phyloP scores from a whole-genome alignment of 2,113 vertebrate genomes.

The Podarcis raffonei region DNA sequence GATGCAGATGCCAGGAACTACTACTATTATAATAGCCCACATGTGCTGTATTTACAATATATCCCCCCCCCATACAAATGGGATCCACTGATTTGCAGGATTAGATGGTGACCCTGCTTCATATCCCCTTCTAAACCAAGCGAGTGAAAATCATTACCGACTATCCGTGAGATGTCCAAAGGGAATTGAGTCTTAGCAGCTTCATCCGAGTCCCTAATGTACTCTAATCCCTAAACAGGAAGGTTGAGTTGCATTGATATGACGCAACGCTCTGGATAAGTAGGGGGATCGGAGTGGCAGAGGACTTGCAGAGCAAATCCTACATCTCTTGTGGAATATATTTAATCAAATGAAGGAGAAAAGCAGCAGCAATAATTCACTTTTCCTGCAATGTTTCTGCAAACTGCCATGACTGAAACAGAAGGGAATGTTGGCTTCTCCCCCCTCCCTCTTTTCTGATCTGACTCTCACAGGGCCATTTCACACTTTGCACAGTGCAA shows the following conservation, averaged over 20 bases:
- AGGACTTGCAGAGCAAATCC: constrained; percentile 39
- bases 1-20: neutral
- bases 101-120: constrained; percentile 35
- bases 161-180: constrained; percentile 53
- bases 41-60: constrained; percentile 9
- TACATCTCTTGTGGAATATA: constrained; percentile 23
- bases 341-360: constrained; percentile 9
- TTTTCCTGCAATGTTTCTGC: neutral
- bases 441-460: neutral
- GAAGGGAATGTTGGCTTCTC: neutral
- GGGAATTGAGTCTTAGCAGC: constrained; percentile 49
- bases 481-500: neutral
- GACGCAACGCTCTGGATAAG: constrained; percentile 41
- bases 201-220: constrained; percentile 46
- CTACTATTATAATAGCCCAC: neutral
- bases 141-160: constrained; percentile 45
- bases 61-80: neutral
- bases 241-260: constrained; percentile 31
- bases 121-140: constrained; percentile 18
- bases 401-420: neutral
- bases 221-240: constrained; percentile 29
- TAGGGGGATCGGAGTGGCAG: constrained; percentile 33
- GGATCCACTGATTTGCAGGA: constrained; percentile 30
- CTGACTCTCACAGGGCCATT: neutral
- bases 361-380: accelerated